phyloP scores from a whole-genome alignment of 1,140 invertebrate species.

The Bilobella aurantiaca region DNA sequence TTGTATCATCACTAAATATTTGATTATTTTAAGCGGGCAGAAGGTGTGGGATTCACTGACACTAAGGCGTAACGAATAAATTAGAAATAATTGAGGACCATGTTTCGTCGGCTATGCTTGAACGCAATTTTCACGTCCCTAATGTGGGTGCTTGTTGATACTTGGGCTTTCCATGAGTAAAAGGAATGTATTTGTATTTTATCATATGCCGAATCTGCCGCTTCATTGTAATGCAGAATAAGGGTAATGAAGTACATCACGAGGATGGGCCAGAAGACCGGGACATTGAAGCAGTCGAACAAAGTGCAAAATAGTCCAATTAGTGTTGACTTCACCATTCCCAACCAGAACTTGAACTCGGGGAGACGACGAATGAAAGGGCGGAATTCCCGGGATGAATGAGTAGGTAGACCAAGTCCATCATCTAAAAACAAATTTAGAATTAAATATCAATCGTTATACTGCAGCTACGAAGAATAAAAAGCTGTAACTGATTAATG shows the following conservation, averaged over 20 bases:
- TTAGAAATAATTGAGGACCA: conserved; percentile 2
- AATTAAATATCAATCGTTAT: background rate
- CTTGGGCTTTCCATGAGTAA: conserved; percentile 92
- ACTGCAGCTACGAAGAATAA: background rate
- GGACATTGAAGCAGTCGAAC: conserved; percentile 96
- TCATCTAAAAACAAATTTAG: conserved; percentile 48
- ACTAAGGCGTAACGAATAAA: too few species aligned
- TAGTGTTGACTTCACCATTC: conserved; percentile 87
- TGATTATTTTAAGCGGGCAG: too few species aligned
- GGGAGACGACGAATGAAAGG: conserved; percentile 95
- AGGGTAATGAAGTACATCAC: conserved; percentile 99
- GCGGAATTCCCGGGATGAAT: conserved; percentile 91
- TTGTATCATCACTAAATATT: too few species aligned
- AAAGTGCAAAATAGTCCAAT: conserved; percentile 87
- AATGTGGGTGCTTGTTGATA: conserved; percentile 49
- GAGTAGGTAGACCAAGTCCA: conserved; percentile 85
- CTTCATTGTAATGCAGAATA: conserved; percentile 98
- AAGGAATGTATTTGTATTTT: conserved; percentile 96
- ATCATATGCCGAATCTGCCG: conserved; percentile 99
- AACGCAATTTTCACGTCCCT: background rate
- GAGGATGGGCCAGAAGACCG: conserved; percentile 99
- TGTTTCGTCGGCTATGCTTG: background rate
- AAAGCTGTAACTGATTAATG: too few species aligned
- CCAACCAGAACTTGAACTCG: conserved; percentile 99
- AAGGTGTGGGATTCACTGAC: too few species aligned